Percentiles rank a stretch among this genome's conserved stretches.
Conservation (phyloP, 2,888 invertebrate species). For the Zonitis immaculata region DNA sequence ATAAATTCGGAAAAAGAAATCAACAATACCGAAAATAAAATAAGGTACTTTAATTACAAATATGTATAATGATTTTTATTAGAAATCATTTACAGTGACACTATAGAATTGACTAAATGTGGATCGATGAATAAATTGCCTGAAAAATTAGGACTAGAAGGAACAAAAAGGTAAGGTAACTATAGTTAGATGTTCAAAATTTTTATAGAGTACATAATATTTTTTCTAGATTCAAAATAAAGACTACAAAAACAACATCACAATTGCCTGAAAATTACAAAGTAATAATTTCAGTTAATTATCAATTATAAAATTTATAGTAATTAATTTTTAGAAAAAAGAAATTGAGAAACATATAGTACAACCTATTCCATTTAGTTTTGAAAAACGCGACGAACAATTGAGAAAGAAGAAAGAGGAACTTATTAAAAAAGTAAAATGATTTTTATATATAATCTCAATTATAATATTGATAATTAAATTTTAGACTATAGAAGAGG, state of each 20-base stretch:
- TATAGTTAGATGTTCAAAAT: too few relatives aligned
- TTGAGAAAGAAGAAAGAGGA: constrained; percentile 57
- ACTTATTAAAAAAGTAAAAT: constrained; percentile 52
- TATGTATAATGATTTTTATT: background rate
- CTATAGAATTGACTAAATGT: background rate
- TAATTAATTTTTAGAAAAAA: background rate
- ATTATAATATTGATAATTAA: background rate
- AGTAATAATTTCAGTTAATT: background rate
- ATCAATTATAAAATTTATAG: background rate
- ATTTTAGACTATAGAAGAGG: constrained; percentile 49
- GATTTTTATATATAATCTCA: background rate
- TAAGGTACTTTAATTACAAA: background rate
- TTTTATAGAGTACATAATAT: constrained; percentile 6
- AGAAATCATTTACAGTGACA: too few relatives aligned
- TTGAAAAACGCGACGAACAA: constrained; percentile 61
- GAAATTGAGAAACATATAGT: constrained; percentile 16
- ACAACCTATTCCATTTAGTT: constrained; percentile 58
- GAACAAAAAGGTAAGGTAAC: constrained; percentile 54
- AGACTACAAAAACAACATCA: constrained; percentile 49
- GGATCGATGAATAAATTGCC: constrained; percentile 1
- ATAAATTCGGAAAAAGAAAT: too few relatives aligned
- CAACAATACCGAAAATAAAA: too few relatives aligned
- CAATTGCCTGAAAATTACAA: constrained; percentile 8
- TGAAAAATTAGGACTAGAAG: constrained; percentile 60
- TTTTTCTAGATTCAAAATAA: constrained; percentile 54